Percentiles rank a stretch among this genome's conserved stretches.
These are phyloP conservation scores for Acleris sparsana DNA, from an alignment of 2,888 invertebrate genomes.

Conservation along the genomic window DNA sequence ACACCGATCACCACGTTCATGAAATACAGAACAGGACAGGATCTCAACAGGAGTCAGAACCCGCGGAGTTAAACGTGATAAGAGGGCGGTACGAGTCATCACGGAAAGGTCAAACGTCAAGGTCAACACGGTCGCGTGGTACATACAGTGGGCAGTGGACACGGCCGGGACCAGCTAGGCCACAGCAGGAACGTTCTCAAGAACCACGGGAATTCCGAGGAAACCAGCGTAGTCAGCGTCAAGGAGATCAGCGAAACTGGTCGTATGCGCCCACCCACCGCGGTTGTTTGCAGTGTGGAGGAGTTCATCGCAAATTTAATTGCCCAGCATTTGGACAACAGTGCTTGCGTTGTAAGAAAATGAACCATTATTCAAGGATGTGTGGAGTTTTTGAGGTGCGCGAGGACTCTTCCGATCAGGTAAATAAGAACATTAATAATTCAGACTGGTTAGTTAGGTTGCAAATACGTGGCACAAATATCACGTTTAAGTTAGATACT, in stretches of 20 bases:
- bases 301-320: constrained; percentile 2
- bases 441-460: constrained; percentile 2
- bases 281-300: constrained; percentile 4
- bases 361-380: constrained; percentile 8
- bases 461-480: neutral
- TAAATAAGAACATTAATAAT: neutral
- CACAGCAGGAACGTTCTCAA: neutral
- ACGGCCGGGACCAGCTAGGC: neutral
- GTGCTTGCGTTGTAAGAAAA: constrained; percentile 1
- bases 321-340: constrained; percentile 10
- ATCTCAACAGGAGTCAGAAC: neutral
- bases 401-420: neutral
- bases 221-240: neutral
- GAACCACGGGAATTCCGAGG: neutral
- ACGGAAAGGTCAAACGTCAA: neutral
- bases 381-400: constrained; percentile 6
- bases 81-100: neutral
- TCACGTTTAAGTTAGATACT: neutral
- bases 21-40: neutral
- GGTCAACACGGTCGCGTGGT: neutral
- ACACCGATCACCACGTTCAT: constrained; percentile 1
- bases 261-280: neutral
- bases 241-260: neutral
- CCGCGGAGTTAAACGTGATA: neutral
- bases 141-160: neutral